Conservation (phyloP, 2,888 invertebrate genomes). For the Drosophila incognita region DNA sequence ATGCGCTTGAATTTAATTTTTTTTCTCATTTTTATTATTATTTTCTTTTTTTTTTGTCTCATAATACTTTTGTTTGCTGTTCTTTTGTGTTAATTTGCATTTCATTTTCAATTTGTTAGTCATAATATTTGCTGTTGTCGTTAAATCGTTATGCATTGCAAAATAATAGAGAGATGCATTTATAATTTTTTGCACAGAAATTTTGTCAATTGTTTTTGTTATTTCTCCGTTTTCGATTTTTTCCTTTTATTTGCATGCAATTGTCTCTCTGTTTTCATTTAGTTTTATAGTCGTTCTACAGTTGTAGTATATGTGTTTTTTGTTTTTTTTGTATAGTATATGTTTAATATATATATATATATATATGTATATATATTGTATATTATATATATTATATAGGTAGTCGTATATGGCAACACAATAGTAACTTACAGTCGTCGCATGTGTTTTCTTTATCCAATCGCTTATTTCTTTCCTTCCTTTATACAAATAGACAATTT, state of each 20-base stretch:
- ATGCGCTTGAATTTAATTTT: constrained; percentile 23
- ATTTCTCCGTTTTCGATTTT: constrained; percentile 9
- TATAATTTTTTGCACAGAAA: constrained; percentile 33
- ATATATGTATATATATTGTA: constrained; percentile 39
- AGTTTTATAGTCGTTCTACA: constrained; percentile 26
- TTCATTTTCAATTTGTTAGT: constrained; percentile 31
- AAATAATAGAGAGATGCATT: constrained; percentile 41
- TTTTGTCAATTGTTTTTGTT: constrained; percentile 24
- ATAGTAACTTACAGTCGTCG: constrained; percentile 77
- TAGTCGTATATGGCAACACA: constrained; percentile 72
- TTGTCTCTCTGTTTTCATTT: constrained; percentile 21
- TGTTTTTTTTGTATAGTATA: constrained; percentile 20
- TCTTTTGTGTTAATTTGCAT: constrained; percentile 45
- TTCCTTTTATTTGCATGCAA: constrained; percentile 31
- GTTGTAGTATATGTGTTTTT: constrained; percentile 25
- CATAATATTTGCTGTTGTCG: constrained; percentile 28
- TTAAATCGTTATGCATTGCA: constrained; percentile 24
- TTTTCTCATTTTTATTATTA: constrained; percentile 38
- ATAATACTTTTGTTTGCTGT: constrained; percentile 47
- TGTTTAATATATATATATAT: constrained; percentile 36
- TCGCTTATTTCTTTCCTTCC: constrained; percentile 34
- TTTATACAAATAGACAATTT: constrained; percentile 67
- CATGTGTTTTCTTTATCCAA: constrained; percentile 46
- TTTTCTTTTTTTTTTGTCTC: constrained; percentile 34
- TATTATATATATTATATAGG: constrained; percentile 32